Conservation (phyloP, 2,797 vertebrate species). For the Acestrorhynchus altus region DNA sequence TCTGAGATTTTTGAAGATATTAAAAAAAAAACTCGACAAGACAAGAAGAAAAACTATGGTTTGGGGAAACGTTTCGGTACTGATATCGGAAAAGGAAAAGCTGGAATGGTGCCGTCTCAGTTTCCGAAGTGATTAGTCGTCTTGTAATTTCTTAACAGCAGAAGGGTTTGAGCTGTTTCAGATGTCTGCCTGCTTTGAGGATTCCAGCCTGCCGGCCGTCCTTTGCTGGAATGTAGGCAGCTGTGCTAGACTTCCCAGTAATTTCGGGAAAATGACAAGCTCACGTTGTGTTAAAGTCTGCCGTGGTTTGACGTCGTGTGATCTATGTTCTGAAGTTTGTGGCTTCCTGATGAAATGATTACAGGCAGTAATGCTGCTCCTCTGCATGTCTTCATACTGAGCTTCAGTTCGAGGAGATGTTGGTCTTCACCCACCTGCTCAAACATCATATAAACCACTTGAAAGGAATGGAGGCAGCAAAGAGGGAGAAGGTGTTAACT, state of each 20-base stretch:
- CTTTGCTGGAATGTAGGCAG: background rate
- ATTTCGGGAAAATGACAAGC: background rate
- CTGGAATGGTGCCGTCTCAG: too few species aligned
- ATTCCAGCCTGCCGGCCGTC: background rate
- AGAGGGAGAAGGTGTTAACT: background rate
- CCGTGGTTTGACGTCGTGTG: background rate
- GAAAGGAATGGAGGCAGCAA: background rate
- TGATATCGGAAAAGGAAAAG: too few species aligned
- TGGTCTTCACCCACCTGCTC: too few species aligned
- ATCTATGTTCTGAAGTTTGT: background rate
- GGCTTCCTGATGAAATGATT: constrained; percentile 1
- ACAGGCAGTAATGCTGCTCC: background rate
- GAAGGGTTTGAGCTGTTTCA: background rate
- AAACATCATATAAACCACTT: background rate
- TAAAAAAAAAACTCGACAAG: too few species aligned
- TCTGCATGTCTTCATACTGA: background rate
- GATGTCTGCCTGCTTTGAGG: background rate
- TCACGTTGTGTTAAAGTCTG: background rate
- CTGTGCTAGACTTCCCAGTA: background rate
- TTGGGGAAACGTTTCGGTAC: too few species aligned
- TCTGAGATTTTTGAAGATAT: too few species aligned
- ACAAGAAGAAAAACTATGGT: too few species aligned
- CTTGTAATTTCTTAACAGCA: background rate
- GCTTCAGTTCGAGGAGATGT: background rate
- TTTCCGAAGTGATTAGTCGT: too few species aligned